Percentiles rank a stretch among this genome's conserved stretches.
Evolutionary conservation across 2,113 vertebrate genomes (phyloP).

Genomic region (Coryphaenoides rupestris): DNA sequence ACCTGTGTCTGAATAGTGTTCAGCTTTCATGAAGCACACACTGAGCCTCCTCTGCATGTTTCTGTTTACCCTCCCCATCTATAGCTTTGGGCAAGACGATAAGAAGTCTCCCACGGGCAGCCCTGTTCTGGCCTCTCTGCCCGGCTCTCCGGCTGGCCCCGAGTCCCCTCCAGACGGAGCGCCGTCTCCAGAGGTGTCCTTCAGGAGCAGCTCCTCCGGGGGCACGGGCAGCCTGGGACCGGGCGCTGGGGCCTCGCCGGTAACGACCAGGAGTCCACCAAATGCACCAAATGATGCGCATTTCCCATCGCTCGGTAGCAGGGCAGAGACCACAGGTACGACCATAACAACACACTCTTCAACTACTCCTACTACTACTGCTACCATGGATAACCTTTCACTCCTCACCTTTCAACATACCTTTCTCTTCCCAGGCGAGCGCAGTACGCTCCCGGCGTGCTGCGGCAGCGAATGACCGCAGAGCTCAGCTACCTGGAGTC

Average conservation of each 20-base stretch:
- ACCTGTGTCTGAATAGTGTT: no score
- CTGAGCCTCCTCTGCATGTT: background rate
- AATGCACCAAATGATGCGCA: background rate
- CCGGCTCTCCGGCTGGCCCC: conserved; percentile 46
- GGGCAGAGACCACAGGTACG: conserved; percentile 39
- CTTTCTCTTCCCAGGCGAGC: conserved; percentile 63
- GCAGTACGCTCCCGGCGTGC: conserved; percentile 81
- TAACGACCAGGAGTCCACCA: background rate
- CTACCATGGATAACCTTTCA: no score
- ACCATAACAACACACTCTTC: no score
- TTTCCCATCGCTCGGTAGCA: conserved; percentile 10
- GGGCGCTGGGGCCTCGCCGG: background rate
- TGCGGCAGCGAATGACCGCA: conserved; percentile 87
- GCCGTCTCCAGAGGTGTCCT: conserved; percentile 49
- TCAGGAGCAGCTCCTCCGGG: conserved; percentile 45
- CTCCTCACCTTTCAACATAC: no score
- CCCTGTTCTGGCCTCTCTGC: conserved; percentile 62
- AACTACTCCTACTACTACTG: no score
- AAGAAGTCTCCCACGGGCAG: conserved; percentile 63
- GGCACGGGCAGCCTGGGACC: conserved; percentile 14
- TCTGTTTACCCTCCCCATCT: background rate
- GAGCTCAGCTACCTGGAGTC: conserved; percentile 87
- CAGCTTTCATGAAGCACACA: no score
- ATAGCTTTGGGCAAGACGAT: conserved; percentile 72
- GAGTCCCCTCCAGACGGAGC: conserved; percentile 58